These are phyloP conservation scores for Notarius quadriscutis DNA, from an alignment of 2,113 vertebrate species.

Conservation along the genomic window DNA sequence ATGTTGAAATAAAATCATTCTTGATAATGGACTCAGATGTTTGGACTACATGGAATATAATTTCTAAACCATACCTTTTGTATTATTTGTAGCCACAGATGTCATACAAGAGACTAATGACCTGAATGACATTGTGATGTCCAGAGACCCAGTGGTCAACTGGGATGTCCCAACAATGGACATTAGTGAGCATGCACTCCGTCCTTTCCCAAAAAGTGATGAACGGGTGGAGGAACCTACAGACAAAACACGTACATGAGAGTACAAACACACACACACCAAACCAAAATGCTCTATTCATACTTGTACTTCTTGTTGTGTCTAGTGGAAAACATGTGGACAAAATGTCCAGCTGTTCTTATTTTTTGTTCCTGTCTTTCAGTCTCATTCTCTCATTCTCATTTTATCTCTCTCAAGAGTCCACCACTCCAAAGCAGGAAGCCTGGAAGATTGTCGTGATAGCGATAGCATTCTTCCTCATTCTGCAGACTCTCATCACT, in stretches of 20 bases:
- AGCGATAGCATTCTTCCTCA: conserved; percentile 65
- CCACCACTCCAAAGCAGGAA: conserved; percentile 55
- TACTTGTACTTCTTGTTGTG: neutral
- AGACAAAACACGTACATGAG: conserved; percentile 28
- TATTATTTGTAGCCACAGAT: neutral
- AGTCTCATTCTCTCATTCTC: neutral
- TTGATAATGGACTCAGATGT: neutral
- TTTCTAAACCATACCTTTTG: neutral
- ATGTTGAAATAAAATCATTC: neutral
- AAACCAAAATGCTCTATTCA: too few relatives aligned
- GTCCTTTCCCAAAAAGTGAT: conserved; percentile 11
- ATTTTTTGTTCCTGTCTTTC: neutral
- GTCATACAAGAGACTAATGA: conserved; percentile 17
- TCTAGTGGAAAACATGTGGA: neutral
- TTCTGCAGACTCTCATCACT: conserved; percentile 68
- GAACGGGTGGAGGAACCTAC: neutral
- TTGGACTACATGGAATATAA: neutral
- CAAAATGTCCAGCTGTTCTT: neutral
- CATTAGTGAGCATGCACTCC: neutral
- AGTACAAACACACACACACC: neutral
- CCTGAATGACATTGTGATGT: neutral
- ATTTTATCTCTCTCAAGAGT: conserved; percentile 38
- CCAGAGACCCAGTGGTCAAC: neutral
- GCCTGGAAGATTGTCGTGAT: conserved; percentile 74
- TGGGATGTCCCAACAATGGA: neutral